phyloP scores from a whole-genome alignment of 2,888 invertebrate species.

The Andrena hattorfiana region DNA sequence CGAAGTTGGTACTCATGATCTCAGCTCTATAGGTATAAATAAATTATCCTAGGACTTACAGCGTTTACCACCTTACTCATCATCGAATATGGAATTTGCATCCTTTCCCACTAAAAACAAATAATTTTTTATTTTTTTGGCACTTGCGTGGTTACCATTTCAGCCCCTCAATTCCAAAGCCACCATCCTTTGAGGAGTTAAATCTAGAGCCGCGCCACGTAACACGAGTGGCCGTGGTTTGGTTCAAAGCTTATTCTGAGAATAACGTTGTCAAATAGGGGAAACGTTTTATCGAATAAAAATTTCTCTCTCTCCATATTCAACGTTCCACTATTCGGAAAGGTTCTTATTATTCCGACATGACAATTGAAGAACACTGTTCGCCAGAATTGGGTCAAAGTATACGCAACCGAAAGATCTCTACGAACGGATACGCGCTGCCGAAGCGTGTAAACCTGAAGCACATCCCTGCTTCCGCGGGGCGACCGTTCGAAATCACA shows the following conservation, averaged over 20 bases:
- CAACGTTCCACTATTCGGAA: not conserved
- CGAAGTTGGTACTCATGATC: too few relatives aligned
- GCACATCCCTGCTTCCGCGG: not conserved
- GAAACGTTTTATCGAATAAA: not conserved
- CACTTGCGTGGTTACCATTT: too few relatives aligned
- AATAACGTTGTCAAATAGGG: not conserved
- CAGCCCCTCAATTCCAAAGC: too few relatives aligned
- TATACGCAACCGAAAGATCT: constrained; percentile 20
- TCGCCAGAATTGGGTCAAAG: constrained; percentile 25
- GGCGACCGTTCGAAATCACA: not conserved
- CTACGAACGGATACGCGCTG: not conserved
- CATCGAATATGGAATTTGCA: too few relatives aligned
- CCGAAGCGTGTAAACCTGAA: not conserved
- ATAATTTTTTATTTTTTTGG: too few relatives aligned
- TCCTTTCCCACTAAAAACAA: too few relatives aligned
- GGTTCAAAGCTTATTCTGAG: constrained; percentile 1
- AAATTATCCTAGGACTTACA: too few relatives aligned
- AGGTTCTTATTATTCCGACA: not conserved
- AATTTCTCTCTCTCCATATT: not conserved
- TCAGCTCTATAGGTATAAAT: too few relatives aligned
- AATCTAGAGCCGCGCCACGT: not conserved
- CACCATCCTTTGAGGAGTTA: not conserved
- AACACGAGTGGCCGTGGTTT: too few relatives aligned
- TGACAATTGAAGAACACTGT: not conserved
- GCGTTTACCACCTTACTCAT: too few relatives aligned